Percentiles rank a stretch among this genome's conserved stretches.
phyloP scores from a whole-genome alignment of 1,140 invertebrate genomes.

The Pentalonia nigronervosa region DNA sequence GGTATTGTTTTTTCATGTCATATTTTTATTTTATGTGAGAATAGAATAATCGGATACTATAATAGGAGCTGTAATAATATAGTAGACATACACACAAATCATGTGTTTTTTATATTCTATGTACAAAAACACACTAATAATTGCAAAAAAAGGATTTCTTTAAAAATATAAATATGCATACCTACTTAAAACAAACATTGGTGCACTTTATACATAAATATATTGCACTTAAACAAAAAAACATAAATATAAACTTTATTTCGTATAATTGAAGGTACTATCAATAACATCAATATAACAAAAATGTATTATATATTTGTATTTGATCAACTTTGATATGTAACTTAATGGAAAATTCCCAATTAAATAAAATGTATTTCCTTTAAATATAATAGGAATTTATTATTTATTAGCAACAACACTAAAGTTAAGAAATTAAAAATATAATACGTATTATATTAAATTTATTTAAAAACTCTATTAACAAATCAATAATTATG shows the following conservation, averaged over 20 bases:
- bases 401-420: no score
- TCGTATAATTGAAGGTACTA: not conserved
- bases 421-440: no score
- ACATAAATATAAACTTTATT: not conserved
- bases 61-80: not conserved
- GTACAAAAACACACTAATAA: not conserved
- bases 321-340: no score
- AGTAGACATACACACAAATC: not conserved
- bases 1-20: not conserved
- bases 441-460: no score
- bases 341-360: no score
- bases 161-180: not conserved
- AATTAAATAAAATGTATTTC: no score
- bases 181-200: not conserved
- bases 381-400: no score
- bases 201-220: not conserved
- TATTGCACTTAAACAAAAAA: not conserved
- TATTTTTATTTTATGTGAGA: not conserved
- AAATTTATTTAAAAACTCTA: no score
- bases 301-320: no score
- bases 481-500: no score
- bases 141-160: not conserved
- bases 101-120: not conserved
- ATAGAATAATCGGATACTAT: not conserved
- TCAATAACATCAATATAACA: no score